Conservation (phyloP, 1,140 invertebrate genomes). For the Acyrthosiphon pisum region DNA sequence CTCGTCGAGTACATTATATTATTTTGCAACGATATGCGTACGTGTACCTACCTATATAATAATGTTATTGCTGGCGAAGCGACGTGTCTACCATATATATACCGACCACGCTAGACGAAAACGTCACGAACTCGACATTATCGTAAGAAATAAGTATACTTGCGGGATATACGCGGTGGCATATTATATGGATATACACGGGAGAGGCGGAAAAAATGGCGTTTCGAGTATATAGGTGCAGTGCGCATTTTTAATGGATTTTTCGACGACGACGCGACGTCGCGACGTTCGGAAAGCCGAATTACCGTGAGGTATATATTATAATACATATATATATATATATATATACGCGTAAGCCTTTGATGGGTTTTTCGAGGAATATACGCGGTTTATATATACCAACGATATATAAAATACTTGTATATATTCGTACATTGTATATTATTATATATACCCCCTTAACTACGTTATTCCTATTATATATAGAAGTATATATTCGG, state of each 20-base stretch:
- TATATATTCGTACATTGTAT: background rate
- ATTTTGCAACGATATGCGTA: too few species aligned
- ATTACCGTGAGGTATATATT: constrained; percentile 23
- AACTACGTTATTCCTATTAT: background rate
- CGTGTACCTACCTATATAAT: background rate
- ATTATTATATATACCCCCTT: background rate
- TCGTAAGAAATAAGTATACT: constrained; percentile 11
- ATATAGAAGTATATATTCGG: background rate
- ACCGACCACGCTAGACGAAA: background rate
- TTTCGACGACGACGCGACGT: constrained; percentile 18
- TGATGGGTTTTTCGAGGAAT: constrained; percentile 36
- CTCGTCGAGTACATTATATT: too few species aligned
- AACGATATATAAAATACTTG: background rate
- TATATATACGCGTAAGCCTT: constrained; percentile 7
- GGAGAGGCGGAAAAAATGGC: background rate
- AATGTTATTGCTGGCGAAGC: background rate
- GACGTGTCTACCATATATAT: background rate
- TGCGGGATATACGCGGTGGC: background rate
- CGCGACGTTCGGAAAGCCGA: constrained; percentile 2
- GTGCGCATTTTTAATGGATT: constrained; percentile 17
- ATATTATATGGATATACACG: background rate
- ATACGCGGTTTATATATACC: background rate
- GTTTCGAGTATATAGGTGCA: background rate
- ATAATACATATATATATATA: background rate
- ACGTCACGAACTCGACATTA: constrained; percentile 36